Base-by-base conservation (phyloP, 2,888 invertebrate species). In the Plutella xylostella region DNA sequence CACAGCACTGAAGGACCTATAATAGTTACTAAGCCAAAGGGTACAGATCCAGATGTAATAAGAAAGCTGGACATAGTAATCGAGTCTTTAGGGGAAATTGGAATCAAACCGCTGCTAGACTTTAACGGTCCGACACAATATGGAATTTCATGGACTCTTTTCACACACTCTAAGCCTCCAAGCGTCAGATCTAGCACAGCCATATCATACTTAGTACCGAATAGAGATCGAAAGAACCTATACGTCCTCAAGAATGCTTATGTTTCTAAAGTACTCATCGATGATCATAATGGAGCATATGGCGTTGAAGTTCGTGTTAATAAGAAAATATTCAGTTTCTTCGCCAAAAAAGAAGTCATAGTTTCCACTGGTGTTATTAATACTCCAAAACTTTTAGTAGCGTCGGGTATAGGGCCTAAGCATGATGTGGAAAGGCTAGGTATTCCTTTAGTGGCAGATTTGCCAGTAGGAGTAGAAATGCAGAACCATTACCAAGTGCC, bases 221-320 rank as follows among this genome's bases (percentile, higher is more conserved):
- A 49, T 1, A 52, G 51, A 35, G 46, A 55, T 5, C 51, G 61
- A 28, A 22, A 22, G 9, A 65, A 65, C 51, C 50, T 65, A 9
- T 48, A 53, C n/a, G 49, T 65, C 0, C 42, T 61, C 7, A 57
- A 60, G 43, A 50, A 60, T 44, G 54, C 63, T 1, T 52, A 51
- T 5, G 65, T 55, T 31, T 31, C 31, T n/a, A 4, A 34, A 14
- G 12, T 9, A 21, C 11, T 43, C 1, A 22, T 43, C 11, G 25
- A 22, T 15, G 25, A 33, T 5, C 7, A 6, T 15, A 20, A 43
- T 6, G 22, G 1, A 14, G 43, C 43, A 4, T 11, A 4, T 9
- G 43, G 43, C 3, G 43, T 43, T 3, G 25, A 43, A 21, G 25
- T 43, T n/a, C 4, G 14, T 11, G 17, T 34, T 11, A 35, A 43